Evolutionary conservation across 1,140 invertebrate genomes (phyloP).

Genomic region (Trichoplusia ni): DNA sequence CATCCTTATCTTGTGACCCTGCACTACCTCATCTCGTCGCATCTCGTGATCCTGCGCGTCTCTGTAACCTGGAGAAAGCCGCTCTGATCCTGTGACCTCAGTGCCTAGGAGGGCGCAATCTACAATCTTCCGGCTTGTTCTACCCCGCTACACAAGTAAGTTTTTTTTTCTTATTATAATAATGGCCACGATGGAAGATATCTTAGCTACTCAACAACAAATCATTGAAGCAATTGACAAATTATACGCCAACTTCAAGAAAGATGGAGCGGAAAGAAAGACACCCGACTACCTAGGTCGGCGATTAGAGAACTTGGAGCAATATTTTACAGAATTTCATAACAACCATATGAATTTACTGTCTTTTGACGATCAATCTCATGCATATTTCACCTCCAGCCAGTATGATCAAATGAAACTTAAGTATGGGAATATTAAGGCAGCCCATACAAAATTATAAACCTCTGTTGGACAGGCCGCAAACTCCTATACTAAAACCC

Average conservation of each 20-base stretch:
- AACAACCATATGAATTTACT: neutral
- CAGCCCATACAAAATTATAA: neutral
- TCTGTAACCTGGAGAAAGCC: too few species aligned
- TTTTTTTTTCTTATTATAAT: conserved; percentile 18
- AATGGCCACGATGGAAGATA: conserved; percentile 27
- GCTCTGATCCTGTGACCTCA: too few species aligned
- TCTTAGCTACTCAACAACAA: conserved; percentile 30
- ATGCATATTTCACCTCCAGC: conserved; percentile 23
- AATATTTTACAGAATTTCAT: conserved; percentile 28
- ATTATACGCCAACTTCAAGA: conserved; percentile 35
- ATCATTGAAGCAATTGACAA: conserved; percentile 20
- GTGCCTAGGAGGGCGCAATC: too few species aligned
- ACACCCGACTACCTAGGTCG: conserved; percentile 18
- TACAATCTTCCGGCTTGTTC: too few species aligned
- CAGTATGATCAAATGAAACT: conserved; percentile 6
- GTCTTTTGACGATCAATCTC: neutral
- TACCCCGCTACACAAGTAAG: neutral
- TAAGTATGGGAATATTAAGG: conserved; percentile 3
- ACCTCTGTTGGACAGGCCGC: too few species aligned
- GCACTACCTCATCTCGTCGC: too few species aligned
- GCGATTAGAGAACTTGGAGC: conserved; percentile 12
- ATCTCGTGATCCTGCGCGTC: too few species aligned
- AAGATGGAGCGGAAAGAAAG: conserved; percentile 36
- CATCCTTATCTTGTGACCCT: too few species aligned
- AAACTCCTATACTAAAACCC: too few species aligned